Conservation (phyloP, 2,888 invertebrate genomes). For the Callyntrura sp. region DNA sequence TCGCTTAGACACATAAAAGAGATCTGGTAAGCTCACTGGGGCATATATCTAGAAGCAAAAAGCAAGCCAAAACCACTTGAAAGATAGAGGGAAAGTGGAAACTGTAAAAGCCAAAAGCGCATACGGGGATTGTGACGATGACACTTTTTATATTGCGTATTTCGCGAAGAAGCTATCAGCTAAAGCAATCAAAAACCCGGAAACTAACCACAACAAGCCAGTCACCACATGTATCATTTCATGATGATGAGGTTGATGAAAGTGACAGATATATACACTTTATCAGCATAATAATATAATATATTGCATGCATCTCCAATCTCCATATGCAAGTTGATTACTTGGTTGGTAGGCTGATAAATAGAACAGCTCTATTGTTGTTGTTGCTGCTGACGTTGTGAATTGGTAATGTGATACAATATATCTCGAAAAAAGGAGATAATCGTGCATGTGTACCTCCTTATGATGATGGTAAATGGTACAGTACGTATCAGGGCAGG, state of each 20-base stretch:
- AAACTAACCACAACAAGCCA: constrained; percentile 16
- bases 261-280: constrained; percentile 19
- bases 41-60: background rate
- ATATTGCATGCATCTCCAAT: background rate
- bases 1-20: background rate
- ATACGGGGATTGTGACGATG: background rate
- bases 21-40: background rate
- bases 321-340: background rate
- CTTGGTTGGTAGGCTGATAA: constrained; percentile 20
- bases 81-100: background rate
- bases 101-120: constrained; percentile 11
- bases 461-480: constrained; percentile 8
- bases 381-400: constrained; percentile 32
- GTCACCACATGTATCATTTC: background rate
- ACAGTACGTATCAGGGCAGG: background rate
- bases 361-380: constrained; percentile 37
- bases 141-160: background rate
- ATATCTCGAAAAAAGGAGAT: constrained; percentile 34
- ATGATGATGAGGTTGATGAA: constrained; percentile 32
- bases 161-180: constrained; percentile 29
- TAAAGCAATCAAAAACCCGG: constrained; percentile 3
- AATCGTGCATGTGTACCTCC: constrained; percentile 33
- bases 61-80: background rate
- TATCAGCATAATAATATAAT: constrained; percentile 21
- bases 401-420: constrained; percentile 60